Conservation (phyloP, 2,888 invertebrate genomes). For the Aelia acuminata region DNA sequence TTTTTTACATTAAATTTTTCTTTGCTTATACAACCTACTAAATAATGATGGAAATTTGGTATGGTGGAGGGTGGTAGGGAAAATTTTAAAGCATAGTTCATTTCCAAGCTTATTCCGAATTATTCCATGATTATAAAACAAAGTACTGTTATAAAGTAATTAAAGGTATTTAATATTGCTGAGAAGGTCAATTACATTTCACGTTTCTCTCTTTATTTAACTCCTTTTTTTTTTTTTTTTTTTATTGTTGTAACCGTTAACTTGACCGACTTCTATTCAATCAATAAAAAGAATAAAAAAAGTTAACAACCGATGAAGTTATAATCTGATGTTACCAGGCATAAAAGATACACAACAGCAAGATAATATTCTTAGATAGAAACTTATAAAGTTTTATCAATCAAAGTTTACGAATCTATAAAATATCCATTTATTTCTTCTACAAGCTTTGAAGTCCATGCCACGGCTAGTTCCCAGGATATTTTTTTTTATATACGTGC, state of each 20-base stretch:
- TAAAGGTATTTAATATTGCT: background rate
- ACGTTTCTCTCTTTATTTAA: background rate
- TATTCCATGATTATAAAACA: too few relatives aligned
- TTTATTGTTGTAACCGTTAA: background rate
- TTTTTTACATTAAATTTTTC: too few relatives aligned
- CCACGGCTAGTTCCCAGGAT: background rate
- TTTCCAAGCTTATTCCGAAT: too few relatives aligned
- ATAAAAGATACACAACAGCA: background rate
- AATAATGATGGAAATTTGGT: too few relatives aligned
- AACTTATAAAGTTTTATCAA: conserved; percentile 28
- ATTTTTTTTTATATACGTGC: background rate
- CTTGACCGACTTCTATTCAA: background rate
- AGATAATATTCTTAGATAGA: background rate
- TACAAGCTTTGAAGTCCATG: background rate
- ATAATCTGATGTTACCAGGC: background rate
- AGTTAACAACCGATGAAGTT: background rate
- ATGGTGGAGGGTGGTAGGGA: too few relatives aligned
- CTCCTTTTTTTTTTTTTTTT: background rate
- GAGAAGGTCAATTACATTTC: background rate
- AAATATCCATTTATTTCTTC: background rate
- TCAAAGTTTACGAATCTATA: conserved; percentile 29
- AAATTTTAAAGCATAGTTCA: too few relatives aligned
- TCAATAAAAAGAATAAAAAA: conserved; percentile 9
- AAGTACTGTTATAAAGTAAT: too few relatives aligned
- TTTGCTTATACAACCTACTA: too few relatives aligned